Evolutionary conservation across 2,888 invertebrate species (phyloP), one percentile per base, ranked within the genome.

Genomic region (Hypomecis atomaria): DNA sequence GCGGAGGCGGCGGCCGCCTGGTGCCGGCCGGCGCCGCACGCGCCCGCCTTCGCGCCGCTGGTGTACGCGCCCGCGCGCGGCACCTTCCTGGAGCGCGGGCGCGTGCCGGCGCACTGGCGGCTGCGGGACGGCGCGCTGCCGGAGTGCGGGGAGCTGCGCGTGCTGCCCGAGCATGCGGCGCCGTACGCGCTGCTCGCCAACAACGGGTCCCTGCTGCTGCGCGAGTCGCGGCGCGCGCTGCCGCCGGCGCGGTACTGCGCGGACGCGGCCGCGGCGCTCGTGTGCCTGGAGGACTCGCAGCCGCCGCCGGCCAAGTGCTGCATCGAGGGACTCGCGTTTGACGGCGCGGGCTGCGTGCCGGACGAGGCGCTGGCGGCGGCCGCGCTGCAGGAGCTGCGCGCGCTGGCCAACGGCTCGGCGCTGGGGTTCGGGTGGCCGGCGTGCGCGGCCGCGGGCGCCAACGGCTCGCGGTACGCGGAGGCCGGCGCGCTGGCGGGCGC

Each of bases 221-320:
- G 94, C 0, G 93, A 94, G 59, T 77, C 78, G 33, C 73, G 78
- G 54, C 70, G 57, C 44, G 73, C 90, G 52, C 83, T 95, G 63
- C 87, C 94, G 6, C 94, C 95, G 0, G 82, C 83, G 0, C 92
- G 94, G 45, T 97, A 94, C 84, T 97, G 97, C 84, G 94, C 95
- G 47, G 97, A 97, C 81, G 88, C 93, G 43, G 91, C 91, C 13
- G 94, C 94, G 3, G 94, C 95, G 7, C 86, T 96, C 5, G 94
- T 95, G 5, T 97, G 96, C 81, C 80, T 82, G 3, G 89, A 86
- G 66, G 87, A 85, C 71, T 85, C 75, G 48, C 64, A 74, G 83
- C 87, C 59, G 86, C 86, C 70, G 86, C 89, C 69, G 79, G 90
- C 93, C 78, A 96, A 96, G 85, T 97, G 97, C 79, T 97, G 97